These are phyloP conservation scores for Aphelenchoides fujianensis DNA, from an alignment of 1,140 invertebrate genomes.

Conservation along the genomic window DNA sequence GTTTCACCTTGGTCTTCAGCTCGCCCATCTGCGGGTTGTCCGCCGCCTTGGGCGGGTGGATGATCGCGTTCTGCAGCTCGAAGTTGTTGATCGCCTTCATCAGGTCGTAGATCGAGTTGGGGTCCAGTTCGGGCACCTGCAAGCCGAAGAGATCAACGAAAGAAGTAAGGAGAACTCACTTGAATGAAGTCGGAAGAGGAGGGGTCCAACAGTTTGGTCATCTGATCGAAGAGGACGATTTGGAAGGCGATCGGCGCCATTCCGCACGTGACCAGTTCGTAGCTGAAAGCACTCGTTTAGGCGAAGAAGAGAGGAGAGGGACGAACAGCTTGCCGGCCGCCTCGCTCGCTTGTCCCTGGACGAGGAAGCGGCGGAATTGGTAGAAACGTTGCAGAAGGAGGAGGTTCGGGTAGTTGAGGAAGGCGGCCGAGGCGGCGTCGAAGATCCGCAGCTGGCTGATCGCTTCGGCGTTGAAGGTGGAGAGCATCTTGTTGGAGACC, in stretches of 20 bases:
- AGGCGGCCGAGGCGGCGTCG: background rate
- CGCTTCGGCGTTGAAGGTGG: background rate
- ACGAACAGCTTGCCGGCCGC: background rate
- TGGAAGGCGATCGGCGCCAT: conserved; percentile 18
- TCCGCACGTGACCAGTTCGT: conserved; percentile 12
- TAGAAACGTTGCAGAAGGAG: conserved; percentile 32
- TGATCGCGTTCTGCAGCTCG: conserved; percentile 4
- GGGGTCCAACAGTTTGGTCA: conserved; percentile 16
- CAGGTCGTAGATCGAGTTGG: conserved; percentile 11
- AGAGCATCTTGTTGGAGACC: conserved; percentile 19
- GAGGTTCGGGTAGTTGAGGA: conserved; percentile 18
- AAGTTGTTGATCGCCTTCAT: conserved; percentile 21
- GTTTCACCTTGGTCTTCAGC: conserved; percentile 1
- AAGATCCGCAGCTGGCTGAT: conserved; percentile 16
- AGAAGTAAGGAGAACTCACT: background rate
- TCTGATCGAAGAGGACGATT: conserved; percentile 22
- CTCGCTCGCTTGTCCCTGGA: conserved; percentile 12
- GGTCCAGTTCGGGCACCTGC: conserved; percentile 14
- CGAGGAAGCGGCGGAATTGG: conserved; percentile 24
- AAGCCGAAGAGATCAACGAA: background rate
- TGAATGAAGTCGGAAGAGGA: conserved; percentile 10
- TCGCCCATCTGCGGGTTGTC: background rate
- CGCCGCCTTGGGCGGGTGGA: background rate
- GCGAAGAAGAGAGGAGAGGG: too few species aligned
- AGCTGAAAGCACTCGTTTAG: too few species aligned